Percentiles rank a stretch among this genome's conserved stretches.
Evolutionary conservation across 2,888 invertebrate species (phyloP).

Genomic region (Chironomus tentans): DNA sequence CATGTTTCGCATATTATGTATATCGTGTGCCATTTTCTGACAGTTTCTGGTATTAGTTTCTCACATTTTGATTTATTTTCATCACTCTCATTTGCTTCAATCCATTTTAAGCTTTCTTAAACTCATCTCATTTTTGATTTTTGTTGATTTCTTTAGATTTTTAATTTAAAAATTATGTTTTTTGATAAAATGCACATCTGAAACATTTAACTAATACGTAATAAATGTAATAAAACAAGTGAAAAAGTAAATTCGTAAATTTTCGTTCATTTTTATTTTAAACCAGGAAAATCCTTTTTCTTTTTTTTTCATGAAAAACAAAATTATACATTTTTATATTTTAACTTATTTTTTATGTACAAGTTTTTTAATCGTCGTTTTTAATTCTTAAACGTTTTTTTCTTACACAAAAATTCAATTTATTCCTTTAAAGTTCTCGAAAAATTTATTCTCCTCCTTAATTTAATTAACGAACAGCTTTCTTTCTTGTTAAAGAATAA

Average conservation of each 20-base stretch:
- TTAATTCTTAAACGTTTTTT: background rate
- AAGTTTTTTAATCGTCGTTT: background rate
- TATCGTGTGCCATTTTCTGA: background rate
- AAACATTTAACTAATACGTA: background rate
- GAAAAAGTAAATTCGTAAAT: background rate
- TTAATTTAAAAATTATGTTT: too few relatives aligned
- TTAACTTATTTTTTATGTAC: background rate
- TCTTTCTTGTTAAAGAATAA: background rate
- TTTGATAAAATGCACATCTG: too few relatives aligned
- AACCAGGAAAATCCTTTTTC: background rate
- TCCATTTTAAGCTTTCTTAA: background rate
- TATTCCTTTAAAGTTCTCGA: background rate
- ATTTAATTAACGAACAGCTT: background rate
- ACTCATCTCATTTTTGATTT: background rate
- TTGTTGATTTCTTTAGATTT: background rate
- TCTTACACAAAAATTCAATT: background rate
- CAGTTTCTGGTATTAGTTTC: slow-evolving; percentile 14
- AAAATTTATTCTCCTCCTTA: background rate
- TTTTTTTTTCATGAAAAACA: background rate
- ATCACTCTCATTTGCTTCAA: background rate
- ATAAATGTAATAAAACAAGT: background rate
- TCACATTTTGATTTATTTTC: slow-evolving; percentile 15
- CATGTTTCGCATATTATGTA: background rate
- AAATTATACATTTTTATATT: background rate
- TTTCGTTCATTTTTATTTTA: background rate